Conservation (phyloP, 2,888 invertebrate genomes). For the Loripinus fragilis region DNA sequence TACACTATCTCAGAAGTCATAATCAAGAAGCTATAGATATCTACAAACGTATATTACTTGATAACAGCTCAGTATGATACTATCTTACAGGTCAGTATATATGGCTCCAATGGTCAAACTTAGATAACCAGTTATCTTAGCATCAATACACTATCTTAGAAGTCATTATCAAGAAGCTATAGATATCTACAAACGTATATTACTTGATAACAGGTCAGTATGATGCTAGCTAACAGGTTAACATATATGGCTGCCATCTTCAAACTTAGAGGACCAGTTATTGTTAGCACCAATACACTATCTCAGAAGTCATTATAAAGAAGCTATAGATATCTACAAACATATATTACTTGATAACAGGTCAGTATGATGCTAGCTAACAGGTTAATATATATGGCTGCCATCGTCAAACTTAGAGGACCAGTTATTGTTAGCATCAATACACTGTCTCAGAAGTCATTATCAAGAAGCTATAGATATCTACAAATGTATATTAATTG, state of each 20-base stretch:
- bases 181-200: too few species aligned
- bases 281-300: slow-evolving; percentile 98
- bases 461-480: slow-evolving; percentile 99
- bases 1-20: slow-evolving; percentile 97
- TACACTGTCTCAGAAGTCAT: slow-evolving; percentile 97
- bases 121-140: slow-evolving; percentile 96
- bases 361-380: slow-evolving; percentile 84
- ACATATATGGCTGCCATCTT: too few species aligned
- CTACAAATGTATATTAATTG: slow-evolving; percentile 95
- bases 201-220: too few species aligned
- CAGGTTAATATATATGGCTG: too few species aligned
- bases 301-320: slow-evolving; percentile 97
- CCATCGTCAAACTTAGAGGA: too few species aligned
- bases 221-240: too few species aligned
- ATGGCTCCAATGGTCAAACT: too few species aligned
- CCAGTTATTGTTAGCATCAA: too few species aligned
- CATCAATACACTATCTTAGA: slow-evolving; percentile 97
- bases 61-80: too few species aligned
- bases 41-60: slow-evolving; percentile 95
- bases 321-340: slow-evolving; percentile 99
- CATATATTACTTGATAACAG: slow-evolving; percentile 95
- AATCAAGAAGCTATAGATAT: slow-evolving; percentile 99
- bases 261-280: too few species aligned
- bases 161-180: slow-evolving; percentile 99
- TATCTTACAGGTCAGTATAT: too few species aligned